Base-by-base conservation (phyloP, 2,113 vertebrate genomes). In the Lycocorax pyrrhopterus region DNA sequence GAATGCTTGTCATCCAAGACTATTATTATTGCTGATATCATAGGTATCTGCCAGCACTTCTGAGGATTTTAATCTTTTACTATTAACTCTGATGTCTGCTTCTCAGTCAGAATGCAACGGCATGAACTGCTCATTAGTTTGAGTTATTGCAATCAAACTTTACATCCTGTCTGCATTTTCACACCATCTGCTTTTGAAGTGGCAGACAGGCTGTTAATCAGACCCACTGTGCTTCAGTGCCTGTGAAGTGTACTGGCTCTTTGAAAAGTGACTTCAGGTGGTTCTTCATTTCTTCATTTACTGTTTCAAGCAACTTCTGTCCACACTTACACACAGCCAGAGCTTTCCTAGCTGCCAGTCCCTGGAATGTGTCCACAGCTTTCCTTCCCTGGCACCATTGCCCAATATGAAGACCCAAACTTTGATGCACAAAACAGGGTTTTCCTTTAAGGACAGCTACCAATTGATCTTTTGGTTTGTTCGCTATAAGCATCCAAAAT, bases 161-260 rank as follows among this genome's bases (percentile, higher is more conserved):
- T 63, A 51, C n/a, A 95, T 55, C 90, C 93, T 90, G 84, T 77
- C 94, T 96, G 79, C 82, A 77, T 85, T 85, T 95, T 74, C 75
- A 86, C 67, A 95, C 67, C 52, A 51, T 29, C 79, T 80, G 72
- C 94, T 95, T 96, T 93, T 95, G 85, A 95, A 96, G 94, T 74
- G 75, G 63, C 19, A 91, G 84, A 53, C 79, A 71, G 63, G 41
- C 76, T 77, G 87, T 71, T 95, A 90, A 93, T 92, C 85, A 96
- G 85, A 58, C 81, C 60, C 32, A n/a, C 81, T 14, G 20, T 35
- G 64, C 56, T 85, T 71, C 90, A 71, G 63, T 30, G 62, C 39
- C 63, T 95, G 55, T 62, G 78, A 93, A 92, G 85, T 30, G 16
- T 3, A 59, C 79, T 12, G 75, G 39, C 68, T 93, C 92, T 91